Evolutionary conservation across 2,113 vertebrate genomes (phyloP).

Genomic region (Electrona antarctica): DNA sequence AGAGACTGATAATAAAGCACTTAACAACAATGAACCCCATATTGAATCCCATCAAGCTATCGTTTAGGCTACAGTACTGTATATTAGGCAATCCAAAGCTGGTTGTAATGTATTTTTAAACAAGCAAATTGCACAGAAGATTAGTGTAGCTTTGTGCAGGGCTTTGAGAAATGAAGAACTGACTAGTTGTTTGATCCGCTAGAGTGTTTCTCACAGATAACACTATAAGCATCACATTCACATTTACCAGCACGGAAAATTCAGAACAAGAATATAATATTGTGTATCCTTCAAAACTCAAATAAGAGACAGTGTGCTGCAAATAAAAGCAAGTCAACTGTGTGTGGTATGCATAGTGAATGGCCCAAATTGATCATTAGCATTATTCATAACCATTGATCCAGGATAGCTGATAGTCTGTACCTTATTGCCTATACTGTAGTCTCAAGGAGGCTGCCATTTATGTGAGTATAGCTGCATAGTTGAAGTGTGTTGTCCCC

Average conservation of each 20-base stretch:
- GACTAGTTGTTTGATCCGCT: not conserved
- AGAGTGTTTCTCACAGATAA: not conserved
- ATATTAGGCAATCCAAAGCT: too few relatives aligned
- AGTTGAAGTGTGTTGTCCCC: conserved; percentile 6
- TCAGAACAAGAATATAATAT: not conserved
- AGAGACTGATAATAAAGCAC: too few relatives aligned
- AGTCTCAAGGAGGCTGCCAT: not conserved
- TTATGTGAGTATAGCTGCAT: not conserved
- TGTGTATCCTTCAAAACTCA: not conserved
- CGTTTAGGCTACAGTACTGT: too few relatives aligned
- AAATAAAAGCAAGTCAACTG: conserved; percentile 11
- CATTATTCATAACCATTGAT: conserved; percentile 50
- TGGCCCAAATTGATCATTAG: not conserved
- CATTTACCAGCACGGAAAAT: too few relatives aligned
- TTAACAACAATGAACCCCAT: not conserved
- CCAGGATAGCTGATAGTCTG: conserved; percentile 10
- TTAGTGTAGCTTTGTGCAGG: not conserved
- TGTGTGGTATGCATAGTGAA: conserved; percentile 3
- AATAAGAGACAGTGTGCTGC: conserved; percentile 4
- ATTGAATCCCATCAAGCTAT: not conserved
- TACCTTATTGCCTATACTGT: conserved; percentile 3
- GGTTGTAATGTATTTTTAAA: conserved; percentile 1
- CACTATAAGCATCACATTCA: too few relatives aligned
- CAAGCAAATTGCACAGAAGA: not conserved
- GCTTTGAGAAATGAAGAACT: not conserved